Base-by-base conservation (phyloP, 2,797 vertebrate genomes). In the Tokudaia muenninki region DNA sequence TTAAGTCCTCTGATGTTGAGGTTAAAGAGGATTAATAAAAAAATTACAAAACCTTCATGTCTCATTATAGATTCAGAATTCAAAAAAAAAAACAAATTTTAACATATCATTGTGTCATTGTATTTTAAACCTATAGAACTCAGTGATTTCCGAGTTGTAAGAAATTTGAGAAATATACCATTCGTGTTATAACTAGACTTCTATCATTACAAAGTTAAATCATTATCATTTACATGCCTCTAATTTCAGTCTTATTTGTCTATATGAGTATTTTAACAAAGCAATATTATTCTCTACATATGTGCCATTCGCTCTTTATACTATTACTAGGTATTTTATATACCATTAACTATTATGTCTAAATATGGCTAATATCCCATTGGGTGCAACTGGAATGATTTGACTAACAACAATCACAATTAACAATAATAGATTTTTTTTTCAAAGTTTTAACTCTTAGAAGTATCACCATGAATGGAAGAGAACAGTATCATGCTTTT, bases 241-340 rank as follows among this genome's bases (percentile, higher is more conserved):
- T 91, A 10, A 14, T 87, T 77, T 16, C 26, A 57, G 55, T 31
- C 47, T 78, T 87, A 57, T 61, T 78, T 93, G 74, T 70, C 12
- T 92, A 12, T 65, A 74, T 86, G 67, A 31, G 16, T 52, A 93
- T 94, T 89, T 93, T 90, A 89, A 79, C 26, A 90, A 94, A 78
- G 13, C 21, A 61, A 26, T 90, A 84, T 78, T 87, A 59, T 52
- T 90, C 4, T 84, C 37, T 74, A n/a, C 55, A 5, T 55, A 75
- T 79, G 16, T 83, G n/a, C 6, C 92, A 31, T 59, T 72, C 88
- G 74, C 74, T 92, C 67, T 90, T 89, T 16, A 75, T 10, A n/a
- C 63, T 61, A 22, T 82, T 67, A 57, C 1, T 24, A 92, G n/a
- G 29, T 4, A 82, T 21, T 81, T 84, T 2, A 59, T 52, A 0